Conservation (phyloP, 2,113 vertebrate species). For the Archocentrus centrarchus region DNA sequence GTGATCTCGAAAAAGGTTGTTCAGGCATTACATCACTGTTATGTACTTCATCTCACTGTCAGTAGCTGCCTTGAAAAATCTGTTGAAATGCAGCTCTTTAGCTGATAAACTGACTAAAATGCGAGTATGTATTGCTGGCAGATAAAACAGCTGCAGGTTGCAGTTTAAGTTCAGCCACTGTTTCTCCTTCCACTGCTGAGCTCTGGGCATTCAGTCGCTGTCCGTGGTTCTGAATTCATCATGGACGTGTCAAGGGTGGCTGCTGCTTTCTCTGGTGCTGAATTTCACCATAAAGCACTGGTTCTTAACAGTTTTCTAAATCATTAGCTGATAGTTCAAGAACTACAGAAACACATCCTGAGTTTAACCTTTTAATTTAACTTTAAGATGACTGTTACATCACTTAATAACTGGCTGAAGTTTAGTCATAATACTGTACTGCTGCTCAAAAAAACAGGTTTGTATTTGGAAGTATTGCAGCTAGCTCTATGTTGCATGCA, state of each 20-base stretch:
- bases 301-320: background rate
- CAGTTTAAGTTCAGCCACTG: background rate
- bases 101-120: background rate
- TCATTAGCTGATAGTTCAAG: background rate
- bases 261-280: conserved; percentile 1
- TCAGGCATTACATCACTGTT: background rate
- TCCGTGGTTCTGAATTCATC: background rate
- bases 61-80: background rate
- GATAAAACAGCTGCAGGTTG: background rate
- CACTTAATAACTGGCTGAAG: background rate
- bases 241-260: accelerated
- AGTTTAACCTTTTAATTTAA: background rate
- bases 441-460: background rate
- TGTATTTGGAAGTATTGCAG: background rate
- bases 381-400: background rate
- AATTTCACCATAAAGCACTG: background rate
- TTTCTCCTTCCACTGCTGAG: background rate
- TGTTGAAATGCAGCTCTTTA: accelerated
- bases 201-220: background rate
- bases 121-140: background rate
- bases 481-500: background rate
- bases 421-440: background rate
- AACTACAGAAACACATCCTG: too few species aligned
- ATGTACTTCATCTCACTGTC: background rate
- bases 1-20: background rate